Percentiles rank a stretch among this genome's conserved stretches.
These are phyloP conservation scores for Phania funesta DNA, from an alignment of 2,888 invertebrate genomes.

Conservation along the genomic window DNA sequence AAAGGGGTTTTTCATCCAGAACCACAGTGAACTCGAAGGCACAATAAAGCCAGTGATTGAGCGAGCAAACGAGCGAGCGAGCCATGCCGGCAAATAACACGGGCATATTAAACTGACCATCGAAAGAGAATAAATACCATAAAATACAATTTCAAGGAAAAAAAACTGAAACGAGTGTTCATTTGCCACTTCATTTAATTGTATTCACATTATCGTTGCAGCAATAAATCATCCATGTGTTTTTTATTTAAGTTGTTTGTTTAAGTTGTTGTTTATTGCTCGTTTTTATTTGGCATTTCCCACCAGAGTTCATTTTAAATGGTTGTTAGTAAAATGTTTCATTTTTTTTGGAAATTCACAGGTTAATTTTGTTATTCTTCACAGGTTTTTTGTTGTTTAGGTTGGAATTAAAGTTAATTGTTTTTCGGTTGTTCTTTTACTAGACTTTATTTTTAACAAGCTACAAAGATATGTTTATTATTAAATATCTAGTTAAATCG, in stretches of 20 bases:
- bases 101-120: conserved; percentile 55
- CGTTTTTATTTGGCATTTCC: conserved; percentile 63
- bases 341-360: conserved; percentile 26
- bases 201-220: conserved; percentile 66
- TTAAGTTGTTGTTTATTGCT: conserved; percentile 69
- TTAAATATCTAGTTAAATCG: not conserved
- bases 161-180: conserved; percentile 73
- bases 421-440: not conserved
- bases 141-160: conserved; percentile 25
- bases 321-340: conserved; percentile 54
- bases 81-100: conserved; percentile 30
- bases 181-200: conserved; percentile 77
- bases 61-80: not conserved
- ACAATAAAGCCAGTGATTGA: conserved; percentile 21
- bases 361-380: conserved; percentile 12
- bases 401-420: conserved; percentile 1
- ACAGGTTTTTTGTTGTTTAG: conserved; percentile 41
- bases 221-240: conserved; percentile 66
- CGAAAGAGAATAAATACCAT: conserved; percentile 56
- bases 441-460: conserved; percentile 31
- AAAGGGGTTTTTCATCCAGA: conserved; percentile 44
- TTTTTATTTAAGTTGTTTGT: conserved; percentile 68
- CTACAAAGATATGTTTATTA: conserved; percentile 50
- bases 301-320: conserved; percentile 60
- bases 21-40: conserved; percentile 26